Conservation (phyloP, 1,140 invertebrate genomes). For the Drosophila nigrodunni region DNA sequence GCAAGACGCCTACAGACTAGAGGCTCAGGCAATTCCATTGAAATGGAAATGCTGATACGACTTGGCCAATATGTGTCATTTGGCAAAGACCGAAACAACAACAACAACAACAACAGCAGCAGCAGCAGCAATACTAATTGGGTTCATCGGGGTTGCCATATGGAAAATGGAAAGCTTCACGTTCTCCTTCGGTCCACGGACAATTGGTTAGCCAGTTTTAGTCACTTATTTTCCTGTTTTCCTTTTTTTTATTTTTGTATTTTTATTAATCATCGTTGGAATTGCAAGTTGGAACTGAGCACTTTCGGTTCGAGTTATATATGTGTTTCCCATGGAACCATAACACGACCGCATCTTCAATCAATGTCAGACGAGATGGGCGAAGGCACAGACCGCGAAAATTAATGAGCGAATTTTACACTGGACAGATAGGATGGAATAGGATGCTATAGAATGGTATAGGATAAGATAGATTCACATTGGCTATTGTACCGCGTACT, state of each 20-base stretch:
- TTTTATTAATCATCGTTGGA: slow-evolving; percentile 31
- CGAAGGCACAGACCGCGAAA: slow-evolving; percentile 54
- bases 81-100: slow-evolving; percentile 30
- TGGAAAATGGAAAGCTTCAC: slow-evolving; percentile 56
- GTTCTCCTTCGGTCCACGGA: background rate
- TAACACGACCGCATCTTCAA: slow-evolving; percentile 79
- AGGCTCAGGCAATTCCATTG: slow-evolving; percentile 8
- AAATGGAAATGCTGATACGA: slow-evolving; percentile 67
- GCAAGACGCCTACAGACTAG: background rate
- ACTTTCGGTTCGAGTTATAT: slow-evolving; percentile 1
- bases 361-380: slow-evolving; percentile 63
- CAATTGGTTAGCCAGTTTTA: slow-evolving; percentile 50
- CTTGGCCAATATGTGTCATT: slow-evolving; percentile 72
- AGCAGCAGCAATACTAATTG: slow-evolving; percentile 64
- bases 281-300: slow-evolving; percentile 5
- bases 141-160: slow-evolving; percentile 67
- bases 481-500: slow-evolving; percentile 19
- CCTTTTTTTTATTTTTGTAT: background rate
- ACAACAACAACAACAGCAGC: background rate
- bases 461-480: slow-evolving; percentile 35
- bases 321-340: slow-evolving; percentile 66
- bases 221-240: slow-evolving; percentile 16
- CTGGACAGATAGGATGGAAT: slow-evolving; percentile 53
- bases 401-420: slow-evolving; percentile 78
- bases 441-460: too few relatives aligned